phyloP scores from a whole-genome alignment of 2,113 vertebrate genomes.

The Hemicordylus capensis region DNA sequence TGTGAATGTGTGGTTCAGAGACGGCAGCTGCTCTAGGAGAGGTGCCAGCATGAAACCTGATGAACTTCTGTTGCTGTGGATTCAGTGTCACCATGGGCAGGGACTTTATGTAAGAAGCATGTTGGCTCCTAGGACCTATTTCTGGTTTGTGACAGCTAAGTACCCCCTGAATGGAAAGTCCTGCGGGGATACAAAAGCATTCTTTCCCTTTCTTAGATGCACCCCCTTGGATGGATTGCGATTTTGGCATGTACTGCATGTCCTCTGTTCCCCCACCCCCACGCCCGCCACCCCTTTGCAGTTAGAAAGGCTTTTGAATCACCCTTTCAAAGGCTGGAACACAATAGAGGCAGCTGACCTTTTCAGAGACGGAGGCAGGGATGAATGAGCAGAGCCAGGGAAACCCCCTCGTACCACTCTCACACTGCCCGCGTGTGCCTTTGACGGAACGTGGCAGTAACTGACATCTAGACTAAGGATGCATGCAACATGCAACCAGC shows the following conservation, averaged over 20 bases:
- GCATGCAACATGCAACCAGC: too few species aligned
- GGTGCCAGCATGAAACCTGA: not conserved
- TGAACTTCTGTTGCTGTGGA: not conserved
- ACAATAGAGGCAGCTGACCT: not conserved
- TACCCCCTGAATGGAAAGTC: not conserved
- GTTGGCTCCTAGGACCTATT: not conserved
- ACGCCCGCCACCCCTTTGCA: too few species aligned
- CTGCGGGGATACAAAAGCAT: not conserved
- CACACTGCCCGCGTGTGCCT: too few species aligned
- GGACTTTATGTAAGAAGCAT: not conserved
- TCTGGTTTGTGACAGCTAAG: not conserved
- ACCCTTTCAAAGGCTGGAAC: not conserved
- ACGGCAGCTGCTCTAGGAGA: not conserved
- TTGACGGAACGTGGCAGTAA: too few species aligned
- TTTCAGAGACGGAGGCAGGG: not conserved
- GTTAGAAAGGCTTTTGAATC: not conserved
- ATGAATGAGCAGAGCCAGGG: too few species aligned
- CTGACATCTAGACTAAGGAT: too few species aligned
- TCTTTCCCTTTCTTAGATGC: not conserved
- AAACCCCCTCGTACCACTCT: too few species aligned
- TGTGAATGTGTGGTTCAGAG: too few species aligned
- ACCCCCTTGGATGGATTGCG: not conserved
- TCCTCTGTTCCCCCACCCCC: too few species aligned
- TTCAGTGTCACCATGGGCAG: not conserved
- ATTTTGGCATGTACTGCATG: not conserved